Evolutionary conservation across 2,113 vertebrate species (phyloP).

Genomic region (Illadopsis cleaveri): DNA sequence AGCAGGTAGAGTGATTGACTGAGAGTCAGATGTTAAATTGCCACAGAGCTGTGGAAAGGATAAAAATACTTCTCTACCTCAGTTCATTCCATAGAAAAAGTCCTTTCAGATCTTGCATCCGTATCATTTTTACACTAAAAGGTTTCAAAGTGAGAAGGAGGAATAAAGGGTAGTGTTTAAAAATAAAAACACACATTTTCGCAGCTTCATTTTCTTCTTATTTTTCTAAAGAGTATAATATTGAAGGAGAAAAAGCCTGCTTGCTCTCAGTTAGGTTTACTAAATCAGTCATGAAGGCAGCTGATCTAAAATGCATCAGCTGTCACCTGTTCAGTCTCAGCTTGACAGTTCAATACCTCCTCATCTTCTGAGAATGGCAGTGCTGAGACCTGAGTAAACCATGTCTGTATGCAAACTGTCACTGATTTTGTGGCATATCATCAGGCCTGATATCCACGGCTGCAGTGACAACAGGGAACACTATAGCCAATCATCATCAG

Average conservation of each 20-base stretch:
- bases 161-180: neutral
- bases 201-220: neutral
- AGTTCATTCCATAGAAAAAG: neutral
- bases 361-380: constrained; percentile 70
- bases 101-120: neutral
- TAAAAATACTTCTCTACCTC: constrained; percentile 8
- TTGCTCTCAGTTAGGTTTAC: constrained; percentile 43
- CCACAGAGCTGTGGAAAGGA: neutral
- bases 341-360: constrained; percentile 73
- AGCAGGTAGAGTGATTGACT: constrained; percentile 49
- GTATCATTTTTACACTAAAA: neutral
- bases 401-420: constrained; percentile 72
- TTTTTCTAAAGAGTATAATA: neutral
- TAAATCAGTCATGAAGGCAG: constrained; percentile 64
- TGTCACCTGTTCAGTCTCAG: constrained; percentile 63
- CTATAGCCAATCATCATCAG: constrained; percentile 42
- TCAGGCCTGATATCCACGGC: constrained; percentile 65
- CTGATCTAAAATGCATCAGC: constrained; percentile 71
- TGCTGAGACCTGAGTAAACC: constrained; percentile 65
- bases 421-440: constrained; percentile 62
- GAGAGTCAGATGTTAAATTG: constrained; percentile 22
- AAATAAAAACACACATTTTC: neutral
- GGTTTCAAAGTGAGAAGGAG: constrained; percentile 15
- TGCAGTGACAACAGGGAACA: constrained; percentile 48
- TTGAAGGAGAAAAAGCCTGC: neutral